Evolutionary conservation across 2,113 vertebrate genomes (phyloP).

Genomic region (Bufo bufo): DNA sequence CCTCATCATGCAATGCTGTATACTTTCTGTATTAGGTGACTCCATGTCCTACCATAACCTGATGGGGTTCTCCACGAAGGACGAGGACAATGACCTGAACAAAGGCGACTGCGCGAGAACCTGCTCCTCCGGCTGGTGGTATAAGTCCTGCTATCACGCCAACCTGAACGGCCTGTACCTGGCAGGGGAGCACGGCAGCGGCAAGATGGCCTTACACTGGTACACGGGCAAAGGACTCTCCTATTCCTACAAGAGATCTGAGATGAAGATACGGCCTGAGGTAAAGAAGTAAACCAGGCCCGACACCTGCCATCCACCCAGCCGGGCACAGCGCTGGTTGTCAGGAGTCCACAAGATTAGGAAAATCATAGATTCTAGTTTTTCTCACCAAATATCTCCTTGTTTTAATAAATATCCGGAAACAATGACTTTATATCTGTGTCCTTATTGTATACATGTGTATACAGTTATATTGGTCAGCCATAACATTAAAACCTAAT

Average conservation of each 20-base stretch:
- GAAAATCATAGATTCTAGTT: too few species aligned
- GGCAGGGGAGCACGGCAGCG: neutral
- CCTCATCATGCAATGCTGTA: too few species aligned
- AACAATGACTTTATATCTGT: too few species aligned
- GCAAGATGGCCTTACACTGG: neutral
- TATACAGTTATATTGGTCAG: too few species aligned
- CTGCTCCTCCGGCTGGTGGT: neutral
- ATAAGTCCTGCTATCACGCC: neutral
- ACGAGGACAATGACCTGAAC: neutral
- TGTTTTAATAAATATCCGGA: too few species aligned
- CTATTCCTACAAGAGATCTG: neutral
- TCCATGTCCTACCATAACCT: constrained; percentile 17
- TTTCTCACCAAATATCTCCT: too few species aligned
- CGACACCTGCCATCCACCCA: too few species aligned
- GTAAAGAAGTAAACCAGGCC: neutral
- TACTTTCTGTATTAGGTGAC: neutral
- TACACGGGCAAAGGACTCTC: neutral
- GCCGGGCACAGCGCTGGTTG: too few species aligned
- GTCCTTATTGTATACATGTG: too few species aligned
- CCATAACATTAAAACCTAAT: too few species aligned
- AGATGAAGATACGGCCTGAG: neutral
- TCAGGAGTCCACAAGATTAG: too few species aligned
- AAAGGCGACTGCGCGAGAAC: neutral
- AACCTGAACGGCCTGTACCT: neutral
- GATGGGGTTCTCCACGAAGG: constrained; percentile 16